Evolutionary conservation across 2,113 vertebrate species (phyloP).

Genomic region (Phalacrocorax brasilianus): DNA sequence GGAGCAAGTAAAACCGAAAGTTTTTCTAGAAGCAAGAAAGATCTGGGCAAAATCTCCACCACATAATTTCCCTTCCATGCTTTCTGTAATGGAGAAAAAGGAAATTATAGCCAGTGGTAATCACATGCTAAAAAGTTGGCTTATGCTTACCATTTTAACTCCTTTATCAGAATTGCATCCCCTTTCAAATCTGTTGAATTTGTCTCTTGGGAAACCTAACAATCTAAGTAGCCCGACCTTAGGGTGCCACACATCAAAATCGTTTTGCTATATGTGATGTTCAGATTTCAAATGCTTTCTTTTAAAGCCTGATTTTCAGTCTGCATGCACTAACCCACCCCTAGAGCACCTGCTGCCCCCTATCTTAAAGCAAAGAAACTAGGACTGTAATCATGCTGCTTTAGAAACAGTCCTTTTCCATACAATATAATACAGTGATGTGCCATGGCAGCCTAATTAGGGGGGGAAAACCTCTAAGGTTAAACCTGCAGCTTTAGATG

Average conservation of each 20-base stretch:
- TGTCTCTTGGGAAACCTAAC: neutral
- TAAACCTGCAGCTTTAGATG: neutral
- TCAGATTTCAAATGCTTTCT: neutral
- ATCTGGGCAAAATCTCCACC: neutral
- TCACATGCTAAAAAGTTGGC: neutral
- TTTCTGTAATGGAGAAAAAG: neutral
- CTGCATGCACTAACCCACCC: neutral
- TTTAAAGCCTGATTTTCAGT: neutral
- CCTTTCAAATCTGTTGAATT: neutral
- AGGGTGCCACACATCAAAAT: neutral
- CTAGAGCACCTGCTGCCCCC: neutral
- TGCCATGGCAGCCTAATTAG: neutral
- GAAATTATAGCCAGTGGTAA: neutral
- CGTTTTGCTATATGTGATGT: neutral
- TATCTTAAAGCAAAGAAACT: neutral
- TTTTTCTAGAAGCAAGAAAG: neutral
- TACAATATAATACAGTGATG: neutral
- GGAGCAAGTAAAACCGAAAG: neutral
- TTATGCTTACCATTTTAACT: neutral
- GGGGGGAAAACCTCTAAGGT: neutral
- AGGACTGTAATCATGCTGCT: neutral
- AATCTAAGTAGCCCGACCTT: neutral
- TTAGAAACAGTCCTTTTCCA: neutral
- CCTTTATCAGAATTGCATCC: neutral
- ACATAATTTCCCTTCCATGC: neutral